These are phyloP conservation scores for Heterocephalus glaber DNA, from an alignment of 2,113 vertebrate genomes.

Conservation along the genomic window DNA sequence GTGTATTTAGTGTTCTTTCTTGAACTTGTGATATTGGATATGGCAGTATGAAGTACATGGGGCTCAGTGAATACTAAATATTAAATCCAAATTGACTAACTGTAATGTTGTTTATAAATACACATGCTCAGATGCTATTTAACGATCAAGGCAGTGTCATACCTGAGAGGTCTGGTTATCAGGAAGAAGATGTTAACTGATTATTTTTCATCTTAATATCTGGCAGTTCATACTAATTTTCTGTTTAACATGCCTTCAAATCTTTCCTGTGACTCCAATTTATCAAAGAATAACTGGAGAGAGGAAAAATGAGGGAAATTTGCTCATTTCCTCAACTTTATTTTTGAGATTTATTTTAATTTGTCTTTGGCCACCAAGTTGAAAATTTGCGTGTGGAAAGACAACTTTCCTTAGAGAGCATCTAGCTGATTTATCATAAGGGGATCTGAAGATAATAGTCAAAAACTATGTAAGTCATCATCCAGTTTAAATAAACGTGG, in stretches of 20 bases:
- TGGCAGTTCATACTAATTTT: not conserved
- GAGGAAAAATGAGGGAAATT: not conserved
- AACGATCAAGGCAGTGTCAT: not conserved
- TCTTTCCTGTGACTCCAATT: not conserved
- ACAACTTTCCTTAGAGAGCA: not conserved
- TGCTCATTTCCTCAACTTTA: not conserved
- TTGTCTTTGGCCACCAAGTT: not conserved
- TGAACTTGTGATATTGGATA: not conserved
- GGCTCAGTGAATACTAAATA: not conserved
- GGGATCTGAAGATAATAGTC: not conserved
- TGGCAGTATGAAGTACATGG: not conserved
- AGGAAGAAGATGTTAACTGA: not conserved
- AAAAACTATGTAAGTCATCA: not conserved
- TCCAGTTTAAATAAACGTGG: not conserved
- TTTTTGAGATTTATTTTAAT: slow-evolving; percentile 25
- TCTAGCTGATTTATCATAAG: not conserved
- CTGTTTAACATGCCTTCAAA: not conserved
- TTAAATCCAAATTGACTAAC: not conserved
- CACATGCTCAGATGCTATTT: not conserved
- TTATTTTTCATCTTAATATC: not conserved
- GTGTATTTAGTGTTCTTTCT: not conserved
- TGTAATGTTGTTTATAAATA: not conserved
- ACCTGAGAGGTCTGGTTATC: not conserved
- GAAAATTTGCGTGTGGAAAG: not conserved
- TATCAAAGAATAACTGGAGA: not conserved